These are phyloP conservation scores for Trichogramma evanescens DNA, from an alignment of 2,888 invertebrate species.

Conservation along the genomic window DNA sequence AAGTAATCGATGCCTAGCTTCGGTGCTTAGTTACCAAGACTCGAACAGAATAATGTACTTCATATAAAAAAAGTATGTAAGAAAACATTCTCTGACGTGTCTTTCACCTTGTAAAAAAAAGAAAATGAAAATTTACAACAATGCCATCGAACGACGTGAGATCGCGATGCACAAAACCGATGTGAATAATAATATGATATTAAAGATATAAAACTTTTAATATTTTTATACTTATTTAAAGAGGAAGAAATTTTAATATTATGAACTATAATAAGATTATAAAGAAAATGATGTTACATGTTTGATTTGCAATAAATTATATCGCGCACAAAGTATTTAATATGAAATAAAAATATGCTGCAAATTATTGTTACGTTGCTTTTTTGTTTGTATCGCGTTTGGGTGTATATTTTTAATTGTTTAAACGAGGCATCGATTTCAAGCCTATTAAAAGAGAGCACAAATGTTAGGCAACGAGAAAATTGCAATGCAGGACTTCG, in stretches of 20 bases:
- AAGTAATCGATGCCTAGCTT: constrained; percentile 20
- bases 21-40: constrained; percentile 24
- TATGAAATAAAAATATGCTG: not conserved
- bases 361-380: too few relatives aligned
- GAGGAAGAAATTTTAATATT: constrained; percentile 5
- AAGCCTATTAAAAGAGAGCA: too few relatives aligned
- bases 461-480: too few relatives aligned
- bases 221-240: constrained; percentile 21
- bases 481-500: too few relatives aligned
- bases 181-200: constrained; percentile 18
- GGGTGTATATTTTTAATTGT: too few relatives aligned
- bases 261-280: constrained; percentile 4
- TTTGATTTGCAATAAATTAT: not conserved
- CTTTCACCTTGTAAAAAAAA: constrained; percentile 14
- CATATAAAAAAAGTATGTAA: constrained; percentile 5
- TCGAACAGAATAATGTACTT: constrained; percentile 22
- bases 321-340: constrained; percentile 5
- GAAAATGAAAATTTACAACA: not conserved
- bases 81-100: constrained; percentile 15
- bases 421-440: too few relatives aligned
- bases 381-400: too few relatives aligned
- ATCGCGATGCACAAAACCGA: constrained; percentile 4
- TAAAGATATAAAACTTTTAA: constrained; percentile 20
- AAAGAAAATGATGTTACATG: constrained; percentile 3
- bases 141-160: constrained; percentile 16